These are phyloP conservation scores for Cantharis lateralis DNA, from an alignment of 2,888 invertebrate species.

Conservation along the genomic window DNA sequence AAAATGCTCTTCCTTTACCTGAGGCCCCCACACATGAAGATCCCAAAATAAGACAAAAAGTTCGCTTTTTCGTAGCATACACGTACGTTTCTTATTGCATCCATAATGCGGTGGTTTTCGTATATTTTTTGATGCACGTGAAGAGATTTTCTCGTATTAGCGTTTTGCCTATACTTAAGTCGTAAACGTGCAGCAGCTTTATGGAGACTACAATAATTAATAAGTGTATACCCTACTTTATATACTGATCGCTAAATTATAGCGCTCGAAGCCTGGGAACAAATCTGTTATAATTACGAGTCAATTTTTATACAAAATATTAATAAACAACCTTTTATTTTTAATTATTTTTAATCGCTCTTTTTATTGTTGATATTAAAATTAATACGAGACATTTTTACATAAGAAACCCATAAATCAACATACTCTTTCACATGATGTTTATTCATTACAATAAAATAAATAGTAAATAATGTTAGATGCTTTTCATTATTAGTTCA, in stretches of 20 bases:
- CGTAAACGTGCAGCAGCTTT: conserved; percentile 21
- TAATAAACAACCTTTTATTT: conserved; percentile 22
- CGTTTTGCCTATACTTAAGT: conserved; percentile 10
- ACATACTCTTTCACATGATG: background rate
- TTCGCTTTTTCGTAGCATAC: conserved; percentile 33
- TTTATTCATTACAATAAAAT: background rate
- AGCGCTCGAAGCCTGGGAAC: conserved; percentile 38
- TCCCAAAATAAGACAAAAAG: conserved; percentile 34
- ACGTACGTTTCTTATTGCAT: conserved; percentile 24
- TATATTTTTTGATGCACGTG: conserved; percentile 24
- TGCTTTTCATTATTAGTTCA: conserved; percentile 11
- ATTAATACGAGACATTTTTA: background rate
- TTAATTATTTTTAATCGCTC: background rate
- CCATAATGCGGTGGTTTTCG: conserved; percentile 27
- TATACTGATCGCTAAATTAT: conserved; percentile 37
- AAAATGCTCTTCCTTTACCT: conserved; percentile 33
- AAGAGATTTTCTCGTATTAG: conserved; percentile 15
- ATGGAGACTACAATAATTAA: conserved; percentile 26
- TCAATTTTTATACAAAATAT: conserved; percentile 18
- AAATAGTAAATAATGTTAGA: background rate
- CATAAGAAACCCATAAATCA: background rate
- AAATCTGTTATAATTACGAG: conserved; percentile 36
- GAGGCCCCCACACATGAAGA: conserved; percentile 33
- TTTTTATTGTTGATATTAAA: background rate
- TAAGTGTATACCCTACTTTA: conserved; percentile 34